These are phyloP conservation scores for Morinoia aosen DNA, from an alignment of 2,888 invertebrate species.

Conservation along the genomic window DNA sequence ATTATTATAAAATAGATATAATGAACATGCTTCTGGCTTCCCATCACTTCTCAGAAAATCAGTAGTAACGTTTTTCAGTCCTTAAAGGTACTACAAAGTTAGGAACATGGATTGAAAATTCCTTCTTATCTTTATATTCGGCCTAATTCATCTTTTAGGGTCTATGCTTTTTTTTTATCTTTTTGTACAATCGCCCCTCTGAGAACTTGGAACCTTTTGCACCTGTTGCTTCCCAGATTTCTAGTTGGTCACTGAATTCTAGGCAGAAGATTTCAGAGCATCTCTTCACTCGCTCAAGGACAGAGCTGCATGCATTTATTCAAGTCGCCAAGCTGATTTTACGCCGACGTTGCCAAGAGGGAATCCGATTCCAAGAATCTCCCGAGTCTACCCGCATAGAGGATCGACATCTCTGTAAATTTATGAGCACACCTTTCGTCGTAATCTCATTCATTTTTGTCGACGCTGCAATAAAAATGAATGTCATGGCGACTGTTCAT, in stretches of 20 bases:
- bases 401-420: background rate
- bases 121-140: background rate
- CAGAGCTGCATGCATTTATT: conserved; percentile 10
- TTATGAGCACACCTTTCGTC: background rate
- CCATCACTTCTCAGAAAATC: background rate
- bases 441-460: background rate
- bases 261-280: conserved; percentile 30
- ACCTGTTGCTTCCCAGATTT: conserved; percentile 52
- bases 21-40: background rate
- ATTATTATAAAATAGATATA: background rate
- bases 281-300: background rate
- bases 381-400: background rate
- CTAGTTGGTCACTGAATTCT: conserved; percentile 23
- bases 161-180: background rate
- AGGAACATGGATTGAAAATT: background rate
- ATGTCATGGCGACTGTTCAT: background rate
- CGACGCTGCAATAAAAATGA: background rate
- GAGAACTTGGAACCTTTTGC: background rate
- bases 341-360: background rate
- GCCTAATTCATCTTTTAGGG: background rate
- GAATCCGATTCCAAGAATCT: conserved; percentile 22
- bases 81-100: background rate
- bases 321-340: conserved; percentile 26
- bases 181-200: background rate
- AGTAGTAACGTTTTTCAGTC: background rate